Conservation (phyloP, 2,113 vertebrate species). For the Crotalus horridus region DNA sequence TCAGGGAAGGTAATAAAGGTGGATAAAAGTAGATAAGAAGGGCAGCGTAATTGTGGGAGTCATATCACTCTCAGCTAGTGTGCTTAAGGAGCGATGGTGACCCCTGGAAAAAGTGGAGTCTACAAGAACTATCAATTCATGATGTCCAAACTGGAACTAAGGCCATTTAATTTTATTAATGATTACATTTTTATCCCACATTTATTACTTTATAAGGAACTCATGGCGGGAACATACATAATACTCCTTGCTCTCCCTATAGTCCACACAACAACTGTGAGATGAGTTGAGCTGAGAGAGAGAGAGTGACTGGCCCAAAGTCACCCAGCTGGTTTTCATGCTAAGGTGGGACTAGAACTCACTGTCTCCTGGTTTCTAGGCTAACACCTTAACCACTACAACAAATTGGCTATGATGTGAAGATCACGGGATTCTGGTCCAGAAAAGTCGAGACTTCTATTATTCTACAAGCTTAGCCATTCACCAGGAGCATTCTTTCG, state of each 20-base stretch:
- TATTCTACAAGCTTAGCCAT: neutral
- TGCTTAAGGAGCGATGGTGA: neutral
- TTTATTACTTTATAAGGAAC: neutral
- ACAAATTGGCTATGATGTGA: neutral
- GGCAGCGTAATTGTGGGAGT: neutral
- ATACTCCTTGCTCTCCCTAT: neutral
- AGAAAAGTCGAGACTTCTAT: neutral
- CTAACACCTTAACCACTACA: neutral
- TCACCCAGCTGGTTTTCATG: neutral
- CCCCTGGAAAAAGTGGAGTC: neutral
- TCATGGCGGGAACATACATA: no score
- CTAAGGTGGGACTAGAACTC: neutral
- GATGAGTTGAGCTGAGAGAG: neutral
- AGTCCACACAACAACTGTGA: neutral
- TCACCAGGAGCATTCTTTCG: neutral
- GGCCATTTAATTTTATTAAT: neutral
- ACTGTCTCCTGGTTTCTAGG: neutral
- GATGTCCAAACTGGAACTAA: neutral
- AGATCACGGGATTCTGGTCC: neutral
- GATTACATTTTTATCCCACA: neutral
- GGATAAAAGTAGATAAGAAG: neutral
- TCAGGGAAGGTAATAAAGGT: neutral
- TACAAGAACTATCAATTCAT: neutral
- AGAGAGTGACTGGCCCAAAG: neutral
- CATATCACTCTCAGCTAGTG: neutral